Conservation (phyloP, 1,140 invertebrate species). For the Sarcophaga bullata region DNA sequence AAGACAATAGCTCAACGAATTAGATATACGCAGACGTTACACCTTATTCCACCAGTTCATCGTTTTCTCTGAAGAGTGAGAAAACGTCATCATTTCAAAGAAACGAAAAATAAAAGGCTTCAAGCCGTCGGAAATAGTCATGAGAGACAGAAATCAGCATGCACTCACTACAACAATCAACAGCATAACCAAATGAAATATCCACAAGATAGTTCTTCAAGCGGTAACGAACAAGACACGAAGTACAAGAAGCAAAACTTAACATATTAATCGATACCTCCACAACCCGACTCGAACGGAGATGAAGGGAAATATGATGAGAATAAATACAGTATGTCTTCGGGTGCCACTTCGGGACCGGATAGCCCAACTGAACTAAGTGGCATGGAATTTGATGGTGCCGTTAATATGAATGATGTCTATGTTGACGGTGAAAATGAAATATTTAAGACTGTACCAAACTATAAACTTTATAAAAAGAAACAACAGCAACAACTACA, state of each 20-base stretch:
- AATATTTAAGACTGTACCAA: conserved; percentile 27
- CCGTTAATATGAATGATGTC: background rate
- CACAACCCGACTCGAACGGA: background rate
- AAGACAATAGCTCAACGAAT: background rate
- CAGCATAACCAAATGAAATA: background rate
- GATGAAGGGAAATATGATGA: conserved; percentile 49
- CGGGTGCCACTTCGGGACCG: conserved; percentile 86
- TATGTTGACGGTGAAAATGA: background rate
- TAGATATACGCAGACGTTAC: conserved; percentile 45
- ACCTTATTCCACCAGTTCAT: conserved; percentile 51
- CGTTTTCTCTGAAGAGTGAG: conserved; percentile 56
- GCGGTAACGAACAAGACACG: background rate
- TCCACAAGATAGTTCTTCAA: background rate
- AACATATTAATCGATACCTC: background rate
- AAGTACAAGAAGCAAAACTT: background rate
- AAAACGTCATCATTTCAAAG: conserved; percentile 21
- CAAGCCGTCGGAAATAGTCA: background rate
- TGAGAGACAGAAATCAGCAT: background rate
- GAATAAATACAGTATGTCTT: conserved; percentile 69
- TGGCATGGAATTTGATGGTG: conserved; percentile 56
- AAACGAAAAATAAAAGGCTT: background rate
- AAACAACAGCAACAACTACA: background rate
- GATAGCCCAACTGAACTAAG: conserved; percentile 82
- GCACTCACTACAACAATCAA: background rate
- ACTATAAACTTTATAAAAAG: conserved; percentile 20